Conservation (phyloP, 2,888 invertebrate species). For the Magallana nippona region DNA sequence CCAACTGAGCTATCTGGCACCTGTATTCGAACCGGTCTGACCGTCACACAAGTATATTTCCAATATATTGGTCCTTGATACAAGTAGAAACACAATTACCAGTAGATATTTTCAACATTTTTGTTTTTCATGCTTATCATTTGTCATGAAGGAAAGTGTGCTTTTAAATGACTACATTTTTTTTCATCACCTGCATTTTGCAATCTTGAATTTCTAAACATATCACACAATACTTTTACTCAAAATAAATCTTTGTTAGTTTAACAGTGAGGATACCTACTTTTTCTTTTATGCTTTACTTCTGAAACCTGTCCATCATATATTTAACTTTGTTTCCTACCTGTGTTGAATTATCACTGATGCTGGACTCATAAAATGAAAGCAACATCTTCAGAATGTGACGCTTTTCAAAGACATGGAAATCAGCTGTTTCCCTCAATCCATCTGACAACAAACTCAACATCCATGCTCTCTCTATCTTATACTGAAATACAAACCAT, state of each 20-base stretch:
- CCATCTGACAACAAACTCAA: constrained; percentile 89
- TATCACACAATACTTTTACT: background rate
- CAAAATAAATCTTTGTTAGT: background rate
- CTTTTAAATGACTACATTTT: background rate
- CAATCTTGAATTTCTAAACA: background rate
- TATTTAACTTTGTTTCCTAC: constrained; percentile 48
- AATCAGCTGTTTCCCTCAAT: constrained; percentile 87
- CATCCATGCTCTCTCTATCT: constrained; percentile 88
- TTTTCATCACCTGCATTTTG: background rate
- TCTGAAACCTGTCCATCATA: no score
- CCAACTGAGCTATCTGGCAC: no score
- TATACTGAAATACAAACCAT: constrained; percentile 71
- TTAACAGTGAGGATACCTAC: background rate
- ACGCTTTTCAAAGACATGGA: constrained; percentile 86
- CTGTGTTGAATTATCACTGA: constrained; percentile 64
- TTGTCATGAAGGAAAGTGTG: background rate
- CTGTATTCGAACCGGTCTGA: no score
- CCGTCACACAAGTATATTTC: no score
- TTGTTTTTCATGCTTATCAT: background rate
- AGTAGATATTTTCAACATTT: no score
- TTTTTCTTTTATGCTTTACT: background rate
- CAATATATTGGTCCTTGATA: no score
- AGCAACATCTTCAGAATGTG: constrained; percentile 89
- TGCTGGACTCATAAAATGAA: constrained; percentile 80
- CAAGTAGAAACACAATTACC: no score